phyloP scores from a whole-genome alignment of 2,888 invertebrate genomes.

The Nebria salina region DNA sequence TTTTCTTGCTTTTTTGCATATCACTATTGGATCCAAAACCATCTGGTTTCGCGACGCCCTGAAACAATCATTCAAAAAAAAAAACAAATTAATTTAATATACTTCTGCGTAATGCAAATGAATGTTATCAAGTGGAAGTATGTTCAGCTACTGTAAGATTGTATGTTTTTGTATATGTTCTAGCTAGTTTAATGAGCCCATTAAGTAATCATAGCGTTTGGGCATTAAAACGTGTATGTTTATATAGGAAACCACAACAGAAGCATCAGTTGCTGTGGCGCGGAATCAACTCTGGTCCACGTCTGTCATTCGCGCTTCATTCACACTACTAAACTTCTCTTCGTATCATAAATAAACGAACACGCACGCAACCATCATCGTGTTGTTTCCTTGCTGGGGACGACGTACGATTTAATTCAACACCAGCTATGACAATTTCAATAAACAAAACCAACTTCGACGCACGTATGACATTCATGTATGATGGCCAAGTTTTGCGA shows the following conservation, averaged over 20 bases:
- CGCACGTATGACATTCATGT: not conserved
- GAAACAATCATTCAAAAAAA: not conserved
- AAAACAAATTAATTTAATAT: no score
- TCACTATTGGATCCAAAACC: slow-evolving; percentile 87
- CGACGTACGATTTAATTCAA: not conserved
- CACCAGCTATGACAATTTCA: not conserved
- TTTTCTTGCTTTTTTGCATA: slow-evolving; percentile 86
- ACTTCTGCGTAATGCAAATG: not conserved
- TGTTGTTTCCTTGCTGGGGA: not conserved
- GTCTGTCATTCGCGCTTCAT: slow-evolving; percentile 50
- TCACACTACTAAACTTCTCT: slow-evolving; percentile 54
- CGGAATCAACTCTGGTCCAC: slow-evolving; percentile 52
- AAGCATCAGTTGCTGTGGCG: not conserved
- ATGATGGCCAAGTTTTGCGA: not conserved
- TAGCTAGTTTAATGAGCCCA: slow-evolving; percentile 58
- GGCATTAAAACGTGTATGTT: slow-evolving; percentile 59
- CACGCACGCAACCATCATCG: not conserved
- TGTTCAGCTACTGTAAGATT: not conserved
- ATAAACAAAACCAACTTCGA: not conserved
- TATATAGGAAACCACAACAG: slow-evolving; percentile 53
- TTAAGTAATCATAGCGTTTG: slow-evolving; percentile 62
- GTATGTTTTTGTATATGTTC: not conserved
- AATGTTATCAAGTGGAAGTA: not conserved
- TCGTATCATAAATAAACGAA: slow-evolving; percentile 50
- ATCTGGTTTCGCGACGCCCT: slow-evolving; percentile 75